Conservation (phyloP, 2,113 vertebrate species). For the Otis tarda region DNA sequence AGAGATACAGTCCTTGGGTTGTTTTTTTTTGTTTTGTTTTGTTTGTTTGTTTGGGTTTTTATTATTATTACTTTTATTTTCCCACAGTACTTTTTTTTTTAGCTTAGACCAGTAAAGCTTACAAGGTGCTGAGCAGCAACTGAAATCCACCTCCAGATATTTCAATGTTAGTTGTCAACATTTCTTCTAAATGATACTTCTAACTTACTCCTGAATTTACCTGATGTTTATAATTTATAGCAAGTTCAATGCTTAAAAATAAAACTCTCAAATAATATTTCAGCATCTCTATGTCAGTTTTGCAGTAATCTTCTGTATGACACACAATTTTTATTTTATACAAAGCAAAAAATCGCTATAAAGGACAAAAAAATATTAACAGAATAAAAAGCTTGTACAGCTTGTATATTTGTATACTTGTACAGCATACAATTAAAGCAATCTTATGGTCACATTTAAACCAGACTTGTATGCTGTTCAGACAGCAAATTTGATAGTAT, state of each 20-base stretch:
- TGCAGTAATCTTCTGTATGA: not conserved
- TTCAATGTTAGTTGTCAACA: not conserved
- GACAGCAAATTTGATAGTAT: not conserved
- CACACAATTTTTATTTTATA: not conserved
- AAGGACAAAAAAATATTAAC: not conserved
- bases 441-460: not conserved
- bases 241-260: not conserved
- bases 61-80: not conserved
- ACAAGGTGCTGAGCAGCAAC: not conserved
- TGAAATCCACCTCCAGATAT: not conserved
- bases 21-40: fast-evolving
- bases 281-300: not conserved
- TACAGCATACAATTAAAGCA: not conserved
- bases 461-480: not conserved
- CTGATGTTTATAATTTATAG: not conserved
- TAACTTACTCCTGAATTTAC: not conserved
- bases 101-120: not conserved
- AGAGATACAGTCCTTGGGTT: not conserved
- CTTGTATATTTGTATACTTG: too few relatives aligned
- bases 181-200: not conserved
- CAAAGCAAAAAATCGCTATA: not conserved
- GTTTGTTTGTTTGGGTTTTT: too few relatives aligned
- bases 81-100: not conserved
- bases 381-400: not conserved
- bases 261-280: not conserved